Conservation (phyloP, 1,140 invertebrate species). For the Tetragonula clypearis region DNA sequence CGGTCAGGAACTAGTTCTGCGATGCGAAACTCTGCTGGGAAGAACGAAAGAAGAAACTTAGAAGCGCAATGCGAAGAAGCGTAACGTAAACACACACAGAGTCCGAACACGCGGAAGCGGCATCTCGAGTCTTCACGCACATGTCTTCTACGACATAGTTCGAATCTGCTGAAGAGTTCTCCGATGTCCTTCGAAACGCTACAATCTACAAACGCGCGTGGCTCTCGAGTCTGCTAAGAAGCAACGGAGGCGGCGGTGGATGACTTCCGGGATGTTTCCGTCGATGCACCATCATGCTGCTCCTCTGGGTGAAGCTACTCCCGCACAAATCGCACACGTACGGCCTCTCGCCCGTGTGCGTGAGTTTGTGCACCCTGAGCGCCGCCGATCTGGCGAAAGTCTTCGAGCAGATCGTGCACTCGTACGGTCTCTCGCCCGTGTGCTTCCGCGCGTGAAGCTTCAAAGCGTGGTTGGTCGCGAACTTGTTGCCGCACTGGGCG, state of each 20-base stretch:
- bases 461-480: constrained; percentile 80
- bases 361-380: constrained; percentile 84
- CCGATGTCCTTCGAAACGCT: background rate
- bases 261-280: constrained; percentile 13
- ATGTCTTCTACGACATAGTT: background rate
- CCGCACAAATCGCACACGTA: constrained; percentile 84
- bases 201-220: background rate
- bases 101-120: background rate
- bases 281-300: constrained; percentile 54
- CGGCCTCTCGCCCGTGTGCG: constrained; percentile 84
- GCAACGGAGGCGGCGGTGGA: constrained; percentile 26
- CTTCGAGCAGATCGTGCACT: constrained; percentile 78
- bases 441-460: constrained; percentile 83
- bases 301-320: constrained; percentile 83
- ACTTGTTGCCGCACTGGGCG: constrained; percentile 83
- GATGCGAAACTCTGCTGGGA: background rate
- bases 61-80: constrained; percentile 5
- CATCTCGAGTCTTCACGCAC: background rate
- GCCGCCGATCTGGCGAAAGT: constrained; percentile 83
- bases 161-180: too few relatives aligned
- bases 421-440: constrained; percentile 73
- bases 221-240: constrained; percentile 5
- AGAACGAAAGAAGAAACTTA: background rate
- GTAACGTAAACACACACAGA: background rate
- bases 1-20: background rate